Conservation (phyloP, 2,113 vertebrate genomes). For the Pipra filicauda region DNA sequence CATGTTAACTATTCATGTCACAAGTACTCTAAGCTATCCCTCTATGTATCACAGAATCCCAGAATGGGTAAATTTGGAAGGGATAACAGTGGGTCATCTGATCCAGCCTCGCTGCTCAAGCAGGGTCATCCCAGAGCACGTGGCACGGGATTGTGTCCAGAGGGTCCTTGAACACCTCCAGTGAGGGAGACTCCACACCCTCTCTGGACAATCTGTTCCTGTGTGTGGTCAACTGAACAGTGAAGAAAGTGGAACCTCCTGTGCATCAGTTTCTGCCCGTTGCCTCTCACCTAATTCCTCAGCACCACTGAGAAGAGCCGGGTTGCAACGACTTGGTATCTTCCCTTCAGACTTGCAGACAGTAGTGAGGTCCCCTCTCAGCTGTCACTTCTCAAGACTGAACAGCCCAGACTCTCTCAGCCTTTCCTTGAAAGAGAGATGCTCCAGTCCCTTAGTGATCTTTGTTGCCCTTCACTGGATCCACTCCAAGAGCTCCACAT, state of each 20-base stretch:
- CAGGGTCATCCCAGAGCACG: not conserved
- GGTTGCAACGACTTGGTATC: not conserved
- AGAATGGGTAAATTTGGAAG: not conserved
- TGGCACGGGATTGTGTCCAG: not conserved
- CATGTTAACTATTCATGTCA: not conserved
- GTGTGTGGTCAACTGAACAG: not conserved
- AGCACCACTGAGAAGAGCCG: not conserved
- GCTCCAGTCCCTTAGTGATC: too few species aligned
- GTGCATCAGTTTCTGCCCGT: not conserved
- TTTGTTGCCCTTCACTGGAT: not conserved
- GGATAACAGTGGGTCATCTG: not conserved
- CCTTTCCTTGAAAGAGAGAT: not conserved
- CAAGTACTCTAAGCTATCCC: not conserved
- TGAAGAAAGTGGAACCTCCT: not conserved
- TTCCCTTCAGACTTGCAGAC: not conserved
- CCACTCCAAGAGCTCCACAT: not conserved
- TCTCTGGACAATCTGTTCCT: not conserved
- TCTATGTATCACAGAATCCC: not conserved
- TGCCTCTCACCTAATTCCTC: not conserved
- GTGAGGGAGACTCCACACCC: too few species aligned
- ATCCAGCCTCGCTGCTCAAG: not conserved
- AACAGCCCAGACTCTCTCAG: not conserved
- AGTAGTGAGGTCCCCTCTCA: not conserved
- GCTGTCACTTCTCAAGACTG: rapidly evolving
- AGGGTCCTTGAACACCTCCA: not conserved